Conservation (phyloP, 2,113 vertebrate genomes). For the Fukomys damarensis region DNA sequence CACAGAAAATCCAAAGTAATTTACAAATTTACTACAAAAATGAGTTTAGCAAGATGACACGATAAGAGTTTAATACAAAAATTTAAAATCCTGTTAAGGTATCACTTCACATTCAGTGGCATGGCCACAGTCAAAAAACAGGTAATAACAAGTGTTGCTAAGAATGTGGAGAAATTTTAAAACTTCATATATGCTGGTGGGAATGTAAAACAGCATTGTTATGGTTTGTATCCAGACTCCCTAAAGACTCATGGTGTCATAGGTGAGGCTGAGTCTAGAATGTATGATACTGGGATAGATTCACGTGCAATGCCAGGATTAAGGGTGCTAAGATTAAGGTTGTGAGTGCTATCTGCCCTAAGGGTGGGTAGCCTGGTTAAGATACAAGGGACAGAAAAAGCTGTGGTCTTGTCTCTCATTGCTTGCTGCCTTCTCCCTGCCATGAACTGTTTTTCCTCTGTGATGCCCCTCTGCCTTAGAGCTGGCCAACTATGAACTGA, state of each 20-base stretch:
- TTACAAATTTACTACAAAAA: conserved; percentile 43
- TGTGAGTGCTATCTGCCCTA: not conserved
- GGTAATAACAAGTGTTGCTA: not conserved
- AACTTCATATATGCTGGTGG: not conserved
- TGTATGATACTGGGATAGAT: not conserved
- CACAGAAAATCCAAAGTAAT: conserved; percentile 47
- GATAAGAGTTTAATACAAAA: not conserved
- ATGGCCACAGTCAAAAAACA: conserved; percentile 1
- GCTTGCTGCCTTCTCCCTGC: not conserved
- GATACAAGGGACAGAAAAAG: not conserved
- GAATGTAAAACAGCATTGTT: not conserved
- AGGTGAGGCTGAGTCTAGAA: not conserved
- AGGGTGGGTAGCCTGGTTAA: not conserved
- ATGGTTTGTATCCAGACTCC: not conserved
- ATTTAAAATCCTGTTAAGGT: conserved; percentile 3
- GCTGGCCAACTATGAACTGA: not conserved
- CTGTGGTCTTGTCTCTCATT: not conserved
- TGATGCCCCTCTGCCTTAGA: not conserved
- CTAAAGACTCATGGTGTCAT: not conserved
- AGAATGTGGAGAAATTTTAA: conserved; percentile 47
- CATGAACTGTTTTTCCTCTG: not conserved
- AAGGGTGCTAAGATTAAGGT: not conserved
- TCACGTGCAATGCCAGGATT: not conserved
- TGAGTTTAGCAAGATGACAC: not conserved
- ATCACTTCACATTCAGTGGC: not conserved